Conservation (phyloP, 2,888 invertebrate genomes). For the Megamerina dolium region DNA sequence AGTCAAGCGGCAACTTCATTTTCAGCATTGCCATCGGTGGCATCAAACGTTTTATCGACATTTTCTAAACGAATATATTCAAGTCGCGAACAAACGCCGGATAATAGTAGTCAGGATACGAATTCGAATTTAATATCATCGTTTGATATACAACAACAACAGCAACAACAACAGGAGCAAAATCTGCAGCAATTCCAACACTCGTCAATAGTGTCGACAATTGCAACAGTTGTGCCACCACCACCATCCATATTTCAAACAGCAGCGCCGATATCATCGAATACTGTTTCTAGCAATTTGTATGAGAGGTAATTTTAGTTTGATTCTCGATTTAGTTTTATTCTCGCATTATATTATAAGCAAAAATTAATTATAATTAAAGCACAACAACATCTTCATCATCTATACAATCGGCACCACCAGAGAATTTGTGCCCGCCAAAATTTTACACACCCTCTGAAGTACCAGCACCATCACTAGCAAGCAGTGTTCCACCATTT, state of each 20-base stretch:
- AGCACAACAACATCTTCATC: too few relatives aligned
- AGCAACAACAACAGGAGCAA: slow-evolving; percentile 6
- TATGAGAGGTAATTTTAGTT: too few relatives aligned
- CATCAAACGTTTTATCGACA: slow-evolving; percentile 60
- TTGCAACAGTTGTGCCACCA: slow-evolving; percentile 14
- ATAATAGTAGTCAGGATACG: slow-evolving; percentile 21
- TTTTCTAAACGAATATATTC: slow-evolving; percentile 47
- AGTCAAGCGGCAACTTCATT: slow-evolving; percentile 45
- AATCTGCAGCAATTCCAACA: slow-evolving; percentile 11
- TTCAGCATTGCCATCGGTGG: slow-evolving; percentile 57
- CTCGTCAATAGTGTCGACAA: slow-evolving; percentile 9
- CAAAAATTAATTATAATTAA: too few relatives aligned
- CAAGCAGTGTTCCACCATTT: slow-evolving; percentile 14
- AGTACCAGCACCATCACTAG: slow-evolving; percentile 24
- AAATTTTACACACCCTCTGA: slow-evolving; percentile 44
- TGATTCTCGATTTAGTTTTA: too few relatives aligned
- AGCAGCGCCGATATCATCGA: too few relatives aligned
- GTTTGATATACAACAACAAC: slow-evolving; percentile 36
- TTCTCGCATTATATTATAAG: too few relatives aligned
- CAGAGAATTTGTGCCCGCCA: too few relatives aligned
- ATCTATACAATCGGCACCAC: too few relatives aligned
- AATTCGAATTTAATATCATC: slow-evolving; percentile 27
- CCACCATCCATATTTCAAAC: background rate
- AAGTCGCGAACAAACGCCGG: slow-evolving; percentile 28
- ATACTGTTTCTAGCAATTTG: too few relatives aligned